Percentiles rank a stretch among this genome's conserved stretches.
phyloP scores from a whole-genome alignment of 2,797 vertebrate genomes.

The Sphaeramia orbicularis region DNA sequence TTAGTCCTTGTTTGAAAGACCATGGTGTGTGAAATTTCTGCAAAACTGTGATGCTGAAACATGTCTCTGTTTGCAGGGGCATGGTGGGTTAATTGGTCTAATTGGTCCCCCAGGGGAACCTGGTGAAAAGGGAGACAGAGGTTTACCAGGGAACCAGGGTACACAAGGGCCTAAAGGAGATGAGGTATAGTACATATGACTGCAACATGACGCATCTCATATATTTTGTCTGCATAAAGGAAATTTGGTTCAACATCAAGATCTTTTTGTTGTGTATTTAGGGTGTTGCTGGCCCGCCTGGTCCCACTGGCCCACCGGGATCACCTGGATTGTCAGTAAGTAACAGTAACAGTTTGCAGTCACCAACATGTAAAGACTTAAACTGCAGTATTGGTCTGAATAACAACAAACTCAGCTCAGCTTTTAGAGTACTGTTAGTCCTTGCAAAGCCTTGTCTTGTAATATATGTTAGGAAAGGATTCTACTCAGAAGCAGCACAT shows the following conservation, averaged over 20 bases:
- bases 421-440: too few species aligned
- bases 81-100: conserved; percentile 91
- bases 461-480: background rate
- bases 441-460: background rate
- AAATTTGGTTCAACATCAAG: conserved; percentile 11
- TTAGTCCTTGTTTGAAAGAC: conserved; percentile 7
- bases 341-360: conserved; percentile 24
- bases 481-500: background rate
- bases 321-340: conserved; percentile 88
- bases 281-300: conserved; percentile 84
- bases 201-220: background rate
- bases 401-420: background rate
- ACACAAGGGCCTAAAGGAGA: conserved; percentile 90
- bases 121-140: conserved; percentile 95
- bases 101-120: conserved; percentile 92
- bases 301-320: conserved; percentile 89
- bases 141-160: conserved; percentile 90
- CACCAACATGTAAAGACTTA: background rate
- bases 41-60: conserved; percentile 25
- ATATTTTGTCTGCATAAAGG: background rate
- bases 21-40: conserved; percentile 3
- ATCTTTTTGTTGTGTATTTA: conserved; percentile 60
- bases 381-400: too few species aligned
- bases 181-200: conserved; percentile 71
- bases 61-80: conserved; percentile 85